Evolutionary conservation across 1,140 invertebrate species (phyloP), one percentile per base, ranked within the genome.

Genomic region (Archegozetes longisetosus): DNA sequence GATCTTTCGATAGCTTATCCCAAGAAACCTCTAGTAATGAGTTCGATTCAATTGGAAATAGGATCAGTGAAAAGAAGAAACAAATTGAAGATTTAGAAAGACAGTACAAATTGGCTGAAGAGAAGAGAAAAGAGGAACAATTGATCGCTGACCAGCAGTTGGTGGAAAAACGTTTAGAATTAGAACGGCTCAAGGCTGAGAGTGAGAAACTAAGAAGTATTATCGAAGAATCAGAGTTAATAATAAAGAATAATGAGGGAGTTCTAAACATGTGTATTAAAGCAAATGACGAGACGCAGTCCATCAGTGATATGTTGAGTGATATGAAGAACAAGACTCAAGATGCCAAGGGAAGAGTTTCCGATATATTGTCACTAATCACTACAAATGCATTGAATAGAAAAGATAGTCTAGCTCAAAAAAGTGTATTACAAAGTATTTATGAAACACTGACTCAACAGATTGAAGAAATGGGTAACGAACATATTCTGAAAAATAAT

Each of bases 1-100:
- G 78, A 23, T 87, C 83, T 47, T n/a, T n/a, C n/a, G n/a, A n/a
- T n/a, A 20, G 56, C 25, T 57, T 22, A 24, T 48, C 55, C n/a
- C 55, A 47, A 12, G 29, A 32, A 22, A 32, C 22, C n/a, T 20
- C 29, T 17, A 27, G 49, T 3, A 48, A 24, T 20, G 26, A n/a
- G n/a, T n/a, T 57, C 20, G 55, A 57, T 48, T 51, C 13, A 9
- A 12, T n/a, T 25, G 20, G 46, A 52, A 27, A 29, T 22, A 27
- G 28, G 61, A 32, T 61, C 3, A 54, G 57, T 14, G 53, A 47
- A 22, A 57, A 63, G 29, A 69, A 70, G 52, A 50, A 61, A 54
- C 65, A 71, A 51, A 70, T 72, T 47, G 64, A 67, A 57, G 62
- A 67, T 17, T 29, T 72, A 48, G 70, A 72, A 60, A 64, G 69